Evolutionary conservation across 2,888 invertebrate species (phyloP).

Genomic region (Platycnemis pennipes): DNA sequence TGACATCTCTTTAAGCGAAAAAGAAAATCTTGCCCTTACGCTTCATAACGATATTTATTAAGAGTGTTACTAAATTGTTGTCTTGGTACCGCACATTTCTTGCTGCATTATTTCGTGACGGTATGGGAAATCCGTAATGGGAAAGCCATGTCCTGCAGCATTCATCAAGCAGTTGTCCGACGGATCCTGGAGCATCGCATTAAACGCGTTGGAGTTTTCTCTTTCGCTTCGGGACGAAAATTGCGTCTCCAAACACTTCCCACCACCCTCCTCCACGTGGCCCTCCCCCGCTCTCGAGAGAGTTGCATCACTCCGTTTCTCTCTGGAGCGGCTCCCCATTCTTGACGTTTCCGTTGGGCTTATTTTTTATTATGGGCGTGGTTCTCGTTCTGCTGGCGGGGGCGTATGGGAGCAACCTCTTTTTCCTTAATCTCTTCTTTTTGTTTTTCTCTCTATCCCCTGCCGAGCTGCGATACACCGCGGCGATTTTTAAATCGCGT

Average conservation of each 20-base stretch:
- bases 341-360: neutral
- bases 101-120: too few species aligned
- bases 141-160: too few species aligned
- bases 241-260: neutral
- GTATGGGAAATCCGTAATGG: too few species aligned
- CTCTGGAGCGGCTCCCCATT: neutral
- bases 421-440: neutral
- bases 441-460: neutral
- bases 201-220: too few species aligned
- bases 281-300: neutral
- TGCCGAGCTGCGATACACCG: neutral
- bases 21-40: too few species aligned
- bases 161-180: too few species aligned
- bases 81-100: too few species aligned
- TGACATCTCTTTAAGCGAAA: too few species aligned
- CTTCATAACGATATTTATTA: too few species aligned
- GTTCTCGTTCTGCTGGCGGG: neutral
- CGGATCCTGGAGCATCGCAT: too few species aligned
- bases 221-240: neutral
- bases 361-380: slow-evolving; percentile 26
- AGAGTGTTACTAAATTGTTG: too few species aligned
- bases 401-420: slow-evolving; percentile 8
- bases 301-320: neutral
- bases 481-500: neutral
- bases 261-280: neutral